These are phyloP conservation scores for Cyphomyrus discorhynchus DNA, from an alignment of 2,113 vertebrate species.

Conservation along the genomic window DNA sequence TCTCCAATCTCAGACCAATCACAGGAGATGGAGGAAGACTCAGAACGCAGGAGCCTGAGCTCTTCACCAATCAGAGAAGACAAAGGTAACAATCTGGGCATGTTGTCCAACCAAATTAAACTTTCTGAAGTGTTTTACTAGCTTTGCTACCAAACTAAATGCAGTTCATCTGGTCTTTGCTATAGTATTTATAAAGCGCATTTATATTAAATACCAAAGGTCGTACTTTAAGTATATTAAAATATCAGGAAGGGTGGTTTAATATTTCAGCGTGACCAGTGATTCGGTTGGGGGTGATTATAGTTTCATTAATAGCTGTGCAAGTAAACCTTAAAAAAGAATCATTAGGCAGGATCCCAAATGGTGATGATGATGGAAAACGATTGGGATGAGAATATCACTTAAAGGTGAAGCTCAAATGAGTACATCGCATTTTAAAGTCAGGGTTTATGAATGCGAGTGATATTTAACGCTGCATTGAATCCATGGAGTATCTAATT, in stretches of 20 bases:
- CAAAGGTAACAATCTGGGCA: constrained; percentile 68
- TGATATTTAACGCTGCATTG: not conserved
- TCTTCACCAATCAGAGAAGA: constrained; percentile 74
- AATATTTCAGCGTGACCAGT: not conserved
- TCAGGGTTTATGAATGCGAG: not conserved
- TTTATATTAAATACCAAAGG: not conserved
- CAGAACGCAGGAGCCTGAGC: constrained; percentile 61
- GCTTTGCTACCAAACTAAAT: not conserved
- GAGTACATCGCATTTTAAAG: not conserved
- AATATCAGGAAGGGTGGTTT: not conserved
- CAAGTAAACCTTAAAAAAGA: not conserved
- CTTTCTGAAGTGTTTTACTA: not conserved
- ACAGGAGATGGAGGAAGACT: constrained; percentile 62
- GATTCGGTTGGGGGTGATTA: not conserved
- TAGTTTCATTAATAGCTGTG: not conserved
- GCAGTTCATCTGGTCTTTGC: not conserved
- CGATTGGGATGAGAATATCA: not conserved
- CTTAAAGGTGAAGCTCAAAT: not conserved
- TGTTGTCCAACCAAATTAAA: not conserved
- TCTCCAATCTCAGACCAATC: constrained; percentile 42
- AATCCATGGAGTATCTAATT: not conserved
- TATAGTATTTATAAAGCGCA: not conserved
- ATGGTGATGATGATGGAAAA: not conserved
- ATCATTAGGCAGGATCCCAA: not conserved
- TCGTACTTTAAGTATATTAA: not conserved